These are phyloP conservation scores for Callitettix versicolor DNA, from an alignment of 1,140 invertebrate genomes.

Conservation along the genomic window DNA sequence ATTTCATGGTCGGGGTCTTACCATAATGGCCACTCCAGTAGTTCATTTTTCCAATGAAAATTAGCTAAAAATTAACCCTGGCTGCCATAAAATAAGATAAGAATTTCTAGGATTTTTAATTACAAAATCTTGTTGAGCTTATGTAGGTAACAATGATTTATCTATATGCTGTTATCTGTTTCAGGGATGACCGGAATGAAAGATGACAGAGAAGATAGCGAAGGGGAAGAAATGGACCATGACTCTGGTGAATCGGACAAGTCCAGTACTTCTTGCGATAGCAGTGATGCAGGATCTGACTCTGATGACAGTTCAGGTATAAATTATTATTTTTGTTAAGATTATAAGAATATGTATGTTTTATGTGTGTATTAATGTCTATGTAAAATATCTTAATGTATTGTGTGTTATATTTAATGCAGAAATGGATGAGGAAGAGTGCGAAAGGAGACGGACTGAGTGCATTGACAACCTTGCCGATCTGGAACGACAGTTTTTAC, in stretches of 20 bases:
- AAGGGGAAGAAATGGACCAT: constrained; percentile 39
- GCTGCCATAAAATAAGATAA: too few relatives aligned
- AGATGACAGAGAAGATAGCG: constrained; percentile 32
- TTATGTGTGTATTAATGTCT: neutral
- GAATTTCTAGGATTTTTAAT: too few relatives aligned
- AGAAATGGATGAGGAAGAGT: constrained; percentile 90
- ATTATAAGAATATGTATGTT: constrained; percentile 4
- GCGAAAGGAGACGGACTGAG: constrained; percentile 68
- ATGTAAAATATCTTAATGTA: neutral
- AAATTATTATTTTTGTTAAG: neutral
- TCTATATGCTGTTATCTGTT: too few relatives aligned
- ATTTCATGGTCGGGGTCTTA: too few relatives aligned
- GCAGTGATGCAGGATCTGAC: constrained; percentile 32
- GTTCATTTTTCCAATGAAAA: too few relatives aligned
- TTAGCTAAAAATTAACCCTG: too few relatives aligned
- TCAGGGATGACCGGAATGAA: constrained; percentile 33
- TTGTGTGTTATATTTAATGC: constrained; percentile 27
- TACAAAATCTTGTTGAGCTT: too few relatives aligned
- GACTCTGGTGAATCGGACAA: constrained; percentile 38
- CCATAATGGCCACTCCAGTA: too few relatives aligned
- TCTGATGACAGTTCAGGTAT: constrained; percentile 41
- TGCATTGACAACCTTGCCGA: constrained; percentile 77
- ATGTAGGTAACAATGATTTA: too few relatives aligned
- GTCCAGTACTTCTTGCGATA: constrained; percentile 30
- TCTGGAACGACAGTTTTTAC: constrained; percentile 77